Conservation (phyloP, 2,113 vertebrate genomes). For the Semicossyphus pulcher region DNA sequence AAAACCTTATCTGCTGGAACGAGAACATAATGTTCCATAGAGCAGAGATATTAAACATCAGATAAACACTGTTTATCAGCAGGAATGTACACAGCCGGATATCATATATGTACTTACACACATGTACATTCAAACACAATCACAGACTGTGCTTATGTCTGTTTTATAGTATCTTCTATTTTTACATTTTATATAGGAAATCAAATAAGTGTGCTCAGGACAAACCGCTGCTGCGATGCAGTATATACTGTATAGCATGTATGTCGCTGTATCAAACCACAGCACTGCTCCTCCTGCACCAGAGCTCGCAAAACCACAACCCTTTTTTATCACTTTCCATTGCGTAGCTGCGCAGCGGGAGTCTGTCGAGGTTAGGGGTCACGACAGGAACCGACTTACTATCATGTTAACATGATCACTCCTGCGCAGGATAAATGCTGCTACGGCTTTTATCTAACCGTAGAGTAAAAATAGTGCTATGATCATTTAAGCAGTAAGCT, state of each 20-base stretch:
- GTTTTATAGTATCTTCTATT: not conserved
- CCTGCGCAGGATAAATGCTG: not conserved
- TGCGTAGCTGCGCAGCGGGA: constrained; percentile 52
- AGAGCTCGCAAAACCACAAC: constrained; percentile 75
- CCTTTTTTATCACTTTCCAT: constrained; percentile 77
- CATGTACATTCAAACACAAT: not conserved
- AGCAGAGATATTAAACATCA: constrained; percentile 32
- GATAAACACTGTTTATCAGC: constrained; percentile 43
- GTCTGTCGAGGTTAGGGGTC: constrained; percentile 62
- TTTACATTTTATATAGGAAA: not conserved
- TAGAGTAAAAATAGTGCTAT: not conserved
- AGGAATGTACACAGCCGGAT: constrained; percentile 4
- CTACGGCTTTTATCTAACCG: not conserved
- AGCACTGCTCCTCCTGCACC: constrained; percentile 78
- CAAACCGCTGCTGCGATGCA: constrained; percentile 67
- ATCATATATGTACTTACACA: not conserved
- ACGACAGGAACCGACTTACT: constrained; percentile 25
- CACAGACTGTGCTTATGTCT: not conserved
- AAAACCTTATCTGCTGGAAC: not conserved
- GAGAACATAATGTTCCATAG: constrained; percentile 42
- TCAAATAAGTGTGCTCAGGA: constrained; percentile 26
- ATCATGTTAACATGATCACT: constrained; percentile 13
- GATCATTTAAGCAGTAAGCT: not conserved
- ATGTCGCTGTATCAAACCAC: constrained; percentile 78
- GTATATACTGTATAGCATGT: constrained; percentile 77